These are phyloP conservation scores for Eristalis pertinax DNA, from an alignment of 2,888 invertebrate species.

Conservation along the genomic window DNA sequence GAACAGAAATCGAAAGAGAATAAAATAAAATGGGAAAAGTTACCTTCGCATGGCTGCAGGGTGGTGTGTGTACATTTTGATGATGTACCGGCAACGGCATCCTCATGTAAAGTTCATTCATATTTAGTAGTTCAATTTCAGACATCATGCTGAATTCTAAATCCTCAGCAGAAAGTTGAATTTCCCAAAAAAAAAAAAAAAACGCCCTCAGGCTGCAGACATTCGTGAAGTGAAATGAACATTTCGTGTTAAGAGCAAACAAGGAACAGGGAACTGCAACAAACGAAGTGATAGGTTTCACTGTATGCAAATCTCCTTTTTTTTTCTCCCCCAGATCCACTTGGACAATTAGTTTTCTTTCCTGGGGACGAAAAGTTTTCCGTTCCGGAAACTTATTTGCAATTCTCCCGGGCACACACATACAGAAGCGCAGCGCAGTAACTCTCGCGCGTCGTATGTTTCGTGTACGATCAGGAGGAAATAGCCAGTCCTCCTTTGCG, in stretches of 20 bases:
- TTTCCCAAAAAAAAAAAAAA: no score
- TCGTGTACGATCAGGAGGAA: not conserved
- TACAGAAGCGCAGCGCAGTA: slow-evolving; percentile 16
- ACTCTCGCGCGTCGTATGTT: not conserved
- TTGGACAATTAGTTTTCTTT: slow-evolving; percentile 60
- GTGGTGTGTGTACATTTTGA: not conserved
- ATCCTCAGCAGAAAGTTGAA: slow-evolving; percentile 18
- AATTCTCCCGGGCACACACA: slow-evolving; percentile 1
- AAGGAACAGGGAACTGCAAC: slow-evolving; percentile 15
- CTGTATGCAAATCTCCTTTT: slow-evolving; percentile 42
- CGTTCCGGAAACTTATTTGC: slow-evolving; percentile 43
- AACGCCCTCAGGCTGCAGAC: slow-evolving; percentile 42
- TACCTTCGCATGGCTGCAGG: slow-evolving; percentile 25
- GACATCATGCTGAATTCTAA: not conserved
- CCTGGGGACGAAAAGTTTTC: slow-evolving; percentile 48
- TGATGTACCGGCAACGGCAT: not conserved
- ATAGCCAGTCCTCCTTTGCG: not conserved
- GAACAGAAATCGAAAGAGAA: no score
- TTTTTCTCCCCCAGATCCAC: slow-evolving; percentile 1
- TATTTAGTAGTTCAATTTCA: not conserved
- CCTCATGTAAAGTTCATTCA: not conserved
- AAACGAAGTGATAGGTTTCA: slow-evolving; percentile 41
- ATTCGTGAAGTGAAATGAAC: slow-evolving; percentile 16
- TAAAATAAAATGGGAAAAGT: not conserved
- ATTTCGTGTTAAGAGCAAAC: not conserved